Evolutionary conservation across 1,140 invertebrate genomes (phyloP), one percentile per base, ranked within the genome.

Genomic region (Anadara kagoshimensis): DNA sequence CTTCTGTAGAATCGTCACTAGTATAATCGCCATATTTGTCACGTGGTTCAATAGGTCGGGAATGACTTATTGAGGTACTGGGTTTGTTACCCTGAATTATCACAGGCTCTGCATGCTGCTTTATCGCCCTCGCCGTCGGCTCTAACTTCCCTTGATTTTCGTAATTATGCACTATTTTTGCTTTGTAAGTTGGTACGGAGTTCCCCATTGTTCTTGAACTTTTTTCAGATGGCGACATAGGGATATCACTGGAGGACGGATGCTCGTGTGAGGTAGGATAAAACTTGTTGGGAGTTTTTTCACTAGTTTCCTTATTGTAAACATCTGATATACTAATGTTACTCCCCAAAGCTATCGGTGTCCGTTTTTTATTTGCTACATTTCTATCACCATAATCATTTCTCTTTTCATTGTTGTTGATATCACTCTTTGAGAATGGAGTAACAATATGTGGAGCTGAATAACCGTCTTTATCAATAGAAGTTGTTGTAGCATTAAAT

Each of bases 321-420:
- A 63, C 77, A 22, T 83, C 81, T 10, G 82, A 82, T 45, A 82
- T 80, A 53, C 78, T 82, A 11, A 80, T 75, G 63, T 80, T 82
- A 54, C 80, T 82, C 14, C 82, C 76, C 14, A 82, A 68, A 26
- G 76, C 76, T 20, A 84, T 63, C 26, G 80, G 82, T 5, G 79
- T 80, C 36, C 82, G 49, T 47, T 68, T 69, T 26, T 77, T 67
- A n/a, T 51, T 51, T 41, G 65, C 49, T 29, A 64, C 70, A 24
- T 72, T 57, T 14, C 47, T 62, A 20, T 58, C 59, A 29, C 8
- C 36, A 5, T 45, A 44, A 14, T 49, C 36, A 29, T 65, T 53
- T 16, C 68, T 65, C 12, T 54, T 69, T 26, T 70, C 75, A 64
- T 72, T 69, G 41, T 67, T 73, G 53, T 73, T 73, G 8, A 69